Base-by-base conservation (phyloP, 2,113 vertebrate species). In the Hemichromis elongatus region DNA sequence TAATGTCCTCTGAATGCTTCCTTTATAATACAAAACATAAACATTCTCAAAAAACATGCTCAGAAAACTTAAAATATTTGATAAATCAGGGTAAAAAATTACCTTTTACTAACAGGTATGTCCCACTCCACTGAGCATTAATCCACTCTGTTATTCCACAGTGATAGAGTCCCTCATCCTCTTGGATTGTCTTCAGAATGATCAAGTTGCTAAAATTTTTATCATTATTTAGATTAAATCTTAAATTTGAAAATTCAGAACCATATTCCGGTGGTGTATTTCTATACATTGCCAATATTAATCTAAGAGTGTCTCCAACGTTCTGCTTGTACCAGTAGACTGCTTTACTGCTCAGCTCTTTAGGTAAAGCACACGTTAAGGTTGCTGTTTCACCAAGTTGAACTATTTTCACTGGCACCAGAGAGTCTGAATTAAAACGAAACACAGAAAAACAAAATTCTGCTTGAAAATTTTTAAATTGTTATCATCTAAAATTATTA, bases 51-150 rank as follows among this genome's bases (percentile, higher is more conserved):
- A 47, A 47, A 14, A 47, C 42, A 35, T 9, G 35, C 35, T 35
- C 35, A 35, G 35, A 35, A 35, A 35, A 35, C 35, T 35, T 63
- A 63, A 37, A 0, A 21, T n/a, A 37, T 21, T 63, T 3, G 59
- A 63, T 63, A 63, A 63, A 37, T 37, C n/a, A 63, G 4, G 10
- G 10, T 13, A 2, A 0, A 63, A 37, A 5, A 50, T 37, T 84
- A 90, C 88, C 88, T 87, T 73, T 55, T 3, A 90, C 12, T 10
- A 28, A 79, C 85, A 90, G 56, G 54, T 84, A 87, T 0, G 11
- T 82, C 24, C 53, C 79, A 14, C 2, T 81, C 85, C 85, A 90
- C 1, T 42, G 12, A 73, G 77, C 54, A 4, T 37, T 18, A 19
- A 7, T 55, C 81, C 78, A 84, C 12, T 30, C 53, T 4, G 6